Base-by-base conservation (phyloP, 2,797 vertebrate genomes). In the Trematomus bernacchii region DNA sequence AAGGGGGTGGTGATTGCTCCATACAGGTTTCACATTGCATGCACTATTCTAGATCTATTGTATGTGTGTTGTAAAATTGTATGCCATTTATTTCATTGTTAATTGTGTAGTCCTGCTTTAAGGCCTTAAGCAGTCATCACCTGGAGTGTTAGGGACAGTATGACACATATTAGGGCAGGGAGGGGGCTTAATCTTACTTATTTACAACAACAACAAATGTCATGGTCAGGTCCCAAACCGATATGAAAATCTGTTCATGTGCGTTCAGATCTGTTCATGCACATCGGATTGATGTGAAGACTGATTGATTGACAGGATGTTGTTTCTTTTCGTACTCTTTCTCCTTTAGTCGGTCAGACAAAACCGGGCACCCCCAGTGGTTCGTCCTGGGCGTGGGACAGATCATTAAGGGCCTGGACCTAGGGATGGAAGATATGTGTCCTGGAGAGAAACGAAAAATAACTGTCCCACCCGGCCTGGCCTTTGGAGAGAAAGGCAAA, bases 341-440 rank as follows among this genome's bases (percentile, higher is more conserved):
- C 42, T 64, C 37, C 40, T 84, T 43, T 59, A 99, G 98, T 89
- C 98, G 98, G 15, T 96, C 96, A 0, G 96, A 97, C 88, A 96
- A 95, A 81, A 82, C 94, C 8, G 98, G 98, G 2, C 96, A 99
- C 76, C 97, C 98, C 23, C 98, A 98, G 87, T 99, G 98, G 98
- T 97, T 99, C 76, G 96, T 98, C 71, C 90, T 97, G 85, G 98
- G 98, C 11, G 96, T 99, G 3, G 98, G 98, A 66, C 97, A 98
- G 80, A 95, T 99, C 73, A 98, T 99, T 87, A 98, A 97, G 84
- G 98, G 98, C 57, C 94, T 99, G 9, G 98, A 99, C 73, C 81
- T 96, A 19, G 98, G 96, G n/a, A 96, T 99, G 96, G 87, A 92
- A 81, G 95, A 93, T 51, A 99, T 99, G 98, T 99, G 98, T 91